phyloP scores from a whole-genome alignment of 2,888 invertebrate species.

The Trachelus stipa region DNA sequence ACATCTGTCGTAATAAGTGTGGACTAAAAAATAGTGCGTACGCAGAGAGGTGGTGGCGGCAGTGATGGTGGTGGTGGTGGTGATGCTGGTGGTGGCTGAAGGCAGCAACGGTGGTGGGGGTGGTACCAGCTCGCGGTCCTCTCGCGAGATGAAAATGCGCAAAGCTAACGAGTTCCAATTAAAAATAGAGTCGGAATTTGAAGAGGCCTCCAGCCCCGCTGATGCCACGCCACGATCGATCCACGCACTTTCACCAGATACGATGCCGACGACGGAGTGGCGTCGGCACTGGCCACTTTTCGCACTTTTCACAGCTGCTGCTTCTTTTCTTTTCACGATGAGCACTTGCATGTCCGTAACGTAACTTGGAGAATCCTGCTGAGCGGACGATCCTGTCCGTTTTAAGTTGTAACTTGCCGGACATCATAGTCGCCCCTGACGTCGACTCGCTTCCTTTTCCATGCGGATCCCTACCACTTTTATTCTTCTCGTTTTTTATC shows the following conservation, averaged over 20 bases:
- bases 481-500: conserved; percentile 19
- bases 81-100: conserved; percentile 13
- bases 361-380: too few relatives aligned
- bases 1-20: conserved; percentile 76
- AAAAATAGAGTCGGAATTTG: conserved; percentile 68
- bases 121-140: conserved; percentile 36
- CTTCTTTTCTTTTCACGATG: too few relatives aligned
- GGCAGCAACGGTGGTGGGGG: conserved; percentile 15
- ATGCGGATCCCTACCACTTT: conserved; percentile 21
- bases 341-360: too few relatives aligned
- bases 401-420: too few relatives aligned
- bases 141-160: conserved; percentile 72
- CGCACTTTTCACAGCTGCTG: too few relatives aligned
- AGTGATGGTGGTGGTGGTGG: conserved; percentile 29
- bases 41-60: conserved; percentile 52
- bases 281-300: too few relatives aligned
- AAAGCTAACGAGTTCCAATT: conserved; percentile 72
- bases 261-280: too few relatives aligned
- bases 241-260: neutral
- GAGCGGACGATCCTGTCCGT: too few relatives aligned
- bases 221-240: conserved; percentile 11
- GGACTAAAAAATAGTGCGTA: conserved; percentile 76
- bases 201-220: conserved; percentile 21
- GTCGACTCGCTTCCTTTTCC: conserved; percentile 4
- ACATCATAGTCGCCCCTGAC: conserved; percentile 15